A percentile compares a stretch with the other conserved stretches of the same genome.
Conservation (phyloP, 2,888 invertebrate genomes). For the Lepidocyrtoides sp. region DNA sequence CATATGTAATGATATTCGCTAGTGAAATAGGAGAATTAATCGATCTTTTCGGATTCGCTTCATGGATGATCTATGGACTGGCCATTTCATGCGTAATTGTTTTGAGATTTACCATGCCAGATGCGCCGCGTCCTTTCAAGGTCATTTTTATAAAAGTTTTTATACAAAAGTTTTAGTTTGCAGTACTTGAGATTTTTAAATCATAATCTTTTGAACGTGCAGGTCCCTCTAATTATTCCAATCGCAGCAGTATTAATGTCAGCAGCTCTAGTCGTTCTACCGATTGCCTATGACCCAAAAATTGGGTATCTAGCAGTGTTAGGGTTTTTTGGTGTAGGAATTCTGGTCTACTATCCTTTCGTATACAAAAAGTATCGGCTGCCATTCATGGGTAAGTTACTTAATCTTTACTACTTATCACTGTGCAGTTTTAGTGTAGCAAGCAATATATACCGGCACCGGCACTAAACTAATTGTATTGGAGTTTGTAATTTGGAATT, state of each 20-base stretch:
- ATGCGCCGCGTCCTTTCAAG: constrained; percentile 97
- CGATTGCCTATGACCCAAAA: constrained; percentile 87
- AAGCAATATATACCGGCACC: too few species aligned
- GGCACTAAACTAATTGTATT: too few species aligned
- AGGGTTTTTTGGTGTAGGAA: constrained; percentile 87
- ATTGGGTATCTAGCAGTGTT: constrained; percentile 87
- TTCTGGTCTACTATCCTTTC: constrained; percentile 87
- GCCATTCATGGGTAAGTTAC: constrained; percentile 85
- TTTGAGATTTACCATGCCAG: constrained; percentile 96
- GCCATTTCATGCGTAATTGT: constrained; percentile 97
- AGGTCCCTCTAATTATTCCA: constrained; percentile 87
- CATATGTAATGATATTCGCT: constrained; percentile 96
- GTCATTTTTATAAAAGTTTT: constrained; percentile 87
- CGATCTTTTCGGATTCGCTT: constrained; percentile 99
- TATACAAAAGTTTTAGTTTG: neutral
- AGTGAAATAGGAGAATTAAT: constrained; percentile 98
- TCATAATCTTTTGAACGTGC: constrained; percentile 81
- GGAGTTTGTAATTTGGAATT: too few species aligned
- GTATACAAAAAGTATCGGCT: constrained; percentile 86
- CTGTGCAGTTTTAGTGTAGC: too few species aligned
- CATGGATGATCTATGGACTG: constrained; percentile 99
- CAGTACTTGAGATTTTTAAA: too few species aligned
- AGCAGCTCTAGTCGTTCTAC: constrained; percentile 87
- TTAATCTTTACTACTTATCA: neutral
- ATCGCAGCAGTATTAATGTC: constrained; percentile 87